Evolutionary conservation across 2,113 vertebrate genomes (phyloP), one percentile per base, ranked within the genome.

Genomic region (Grallaria varia): DNA sequence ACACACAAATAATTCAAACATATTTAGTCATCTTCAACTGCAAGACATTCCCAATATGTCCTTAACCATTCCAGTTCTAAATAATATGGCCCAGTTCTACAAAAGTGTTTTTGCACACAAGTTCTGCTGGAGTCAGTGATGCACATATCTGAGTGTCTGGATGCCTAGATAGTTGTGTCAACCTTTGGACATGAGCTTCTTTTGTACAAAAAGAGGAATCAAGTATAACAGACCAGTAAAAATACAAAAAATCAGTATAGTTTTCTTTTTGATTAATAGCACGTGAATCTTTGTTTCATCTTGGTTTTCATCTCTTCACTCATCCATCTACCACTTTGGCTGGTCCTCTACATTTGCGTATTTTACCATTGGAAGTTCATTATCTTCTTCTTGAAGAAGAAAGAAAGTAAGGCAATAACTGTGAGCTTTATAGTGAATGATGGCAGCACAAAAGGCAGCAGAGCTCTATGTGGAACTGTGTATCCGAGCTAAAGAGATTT

Each of bases 381-480:
- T 56, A 13, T 14, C n/a, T 76, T 56, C 15, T 55, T 64, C 12
- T 28, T 49, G 12, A 72, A 77, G 19, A 68, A 37, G 27, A 73
- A 33, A 42, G 21, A 72, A 7, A 33, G 5, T 49, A 40, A 73
- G 25, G 21, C 6, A 33, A 4, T 40, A 66, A 35, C 6, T 42
- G 5, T 8, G 35, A 68, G 21, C 11, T 59, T 76, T 37, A 16
- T 40, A 17, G 8, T n/a, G 12, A 39, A 14, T 39, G 16, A 81
- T 23, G 20, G 33, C 12, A 76, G 9, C 1, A 3, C 14, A 5
- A 39, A 42, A 58, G 14, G 40, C 21, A 87, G 20, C 15, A 82
- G 58, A 71, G 3, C 4, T 4, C 8, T 62, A 0, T 16, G 28
- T 22, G 74, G 22, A 40, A 14, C 28, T 3, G 0, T 64, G 7